phyloP scores from a whole-genome alignment of 2,113 vertebrate genomes.

The Anser brachyrhynchus region DNA sequence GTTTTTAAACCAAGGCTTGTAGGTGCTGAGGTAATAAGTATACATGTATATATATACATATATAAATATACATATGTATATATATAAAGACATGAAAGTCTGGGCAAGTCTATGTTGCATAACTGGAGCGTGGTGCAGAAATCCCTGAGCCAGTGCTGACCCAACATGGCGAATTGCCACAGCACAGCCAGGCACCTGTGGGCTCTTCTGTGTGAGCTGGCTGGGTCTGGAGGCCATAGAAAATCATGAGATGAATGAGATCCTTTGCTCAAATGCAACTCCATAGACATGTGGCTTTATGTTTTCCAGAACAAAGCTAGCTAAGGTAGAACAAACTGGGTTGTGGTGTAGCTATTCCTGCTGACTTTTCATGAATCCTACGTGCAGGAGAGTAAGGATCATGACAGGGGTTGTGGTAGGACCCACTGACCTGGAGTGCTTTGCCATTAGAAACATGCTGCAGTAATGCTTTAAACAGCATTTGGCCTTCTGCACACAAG shows the following conservation, averaged over 20 bases:
- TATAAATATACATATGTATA: neutral
- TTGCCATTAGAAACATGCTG: neutral
- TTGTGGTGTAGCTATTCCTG: neutral
- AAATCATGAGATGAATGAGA: neutral
- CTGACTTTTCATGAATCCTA: neutral
- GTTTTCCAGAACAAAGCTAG: neutral
- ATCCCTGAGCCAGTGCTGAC: neutral
- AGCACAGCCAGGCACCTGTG: neutral
- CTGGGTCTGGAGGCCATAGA: neutral
- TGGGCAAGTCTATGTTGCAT: neutral
- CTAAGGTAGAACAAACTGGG: neutral
- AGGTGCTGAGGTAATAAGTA: neutral
- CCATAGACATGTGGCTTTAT: rapidly evolving
- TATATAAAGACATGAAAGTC: neutral
- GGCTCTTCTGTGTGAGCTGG: neutral
- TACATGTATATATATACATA: neutral
- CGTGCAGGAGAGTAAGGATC: neutral
- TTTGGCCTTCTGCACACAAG: neutral
- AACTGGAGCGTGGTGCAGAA: neutral
- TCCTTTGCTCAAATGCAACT: neutral
- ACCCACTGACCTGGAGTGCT: neutral
- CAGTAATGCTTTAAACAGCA: neutral
- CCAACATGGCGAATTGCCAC: neutral
- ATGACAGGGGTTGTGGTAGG: neutral
- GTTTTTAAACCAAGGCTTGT: neutral